Percentiles rank a stretch among this genome's conserved stretches.
These are phyloP conservation scores for Phalacrocorax carbo DNA, from an alignment of 2,113 vertebrate species.

Conservation along the genomic window DNA sequence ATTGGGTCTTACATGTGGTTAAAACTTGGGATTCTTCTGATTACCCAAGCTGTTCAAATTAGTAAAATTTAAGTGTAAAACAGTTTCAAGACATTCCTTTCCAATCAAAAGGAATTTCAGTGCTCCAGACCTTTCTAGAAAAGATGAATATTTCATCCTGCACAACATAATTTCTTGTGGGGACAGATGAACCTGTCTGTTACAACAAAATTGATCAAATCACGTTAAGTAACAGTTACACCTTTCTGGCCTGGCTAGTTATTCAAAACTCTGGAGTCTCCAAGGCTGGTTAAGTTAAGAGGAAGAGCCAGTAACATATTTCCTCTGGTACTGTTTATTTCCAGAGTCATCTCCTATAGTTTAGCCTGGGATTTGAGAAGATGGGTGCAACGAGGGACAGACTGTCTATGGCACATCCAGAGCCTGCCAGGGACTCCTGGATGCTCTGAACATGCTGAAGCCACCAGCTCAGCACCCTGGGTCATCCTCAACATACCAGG, in stretches of 20 bases:
- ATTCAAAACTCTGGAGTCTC: background rate
- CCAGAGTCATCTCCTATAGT: background rate
- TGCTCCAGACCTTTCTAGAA: background rate
- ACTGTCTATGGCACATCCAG: background rate
- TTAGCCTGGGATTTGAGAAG: background rate
- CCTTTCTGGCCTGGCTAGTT: background rate
- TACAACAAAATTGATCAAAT: background rate
- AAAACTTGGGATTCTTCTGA: background rate
- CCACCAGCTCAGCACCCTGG: accelerated
- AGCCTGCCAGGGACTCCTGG: background rate
- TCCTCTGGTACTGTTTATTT: background rate
- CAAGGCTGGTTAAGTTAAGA: background rate
- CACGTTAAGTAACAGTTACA: background rate
- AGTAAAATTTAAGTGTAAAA: background rate
- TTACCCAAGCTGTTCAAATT: background rate
- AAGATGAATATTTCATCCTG: background rate
- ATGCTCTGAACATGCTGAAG: accelerated
- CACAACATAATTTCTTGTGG: background rate
- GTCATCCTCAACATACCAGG: background rate
- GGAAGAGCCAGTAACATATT: background rate
- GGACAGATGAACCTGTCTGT: background rate
- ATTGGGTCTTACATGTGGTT: background rate
- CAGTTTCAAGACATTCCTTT: background rate
- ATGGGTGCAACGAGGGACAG: background rate
- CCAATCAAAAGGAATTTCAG: background rate